Conservation (phyloP, 2,797 vertebrate genomes). For the Artibeus lituratus region DNA sequence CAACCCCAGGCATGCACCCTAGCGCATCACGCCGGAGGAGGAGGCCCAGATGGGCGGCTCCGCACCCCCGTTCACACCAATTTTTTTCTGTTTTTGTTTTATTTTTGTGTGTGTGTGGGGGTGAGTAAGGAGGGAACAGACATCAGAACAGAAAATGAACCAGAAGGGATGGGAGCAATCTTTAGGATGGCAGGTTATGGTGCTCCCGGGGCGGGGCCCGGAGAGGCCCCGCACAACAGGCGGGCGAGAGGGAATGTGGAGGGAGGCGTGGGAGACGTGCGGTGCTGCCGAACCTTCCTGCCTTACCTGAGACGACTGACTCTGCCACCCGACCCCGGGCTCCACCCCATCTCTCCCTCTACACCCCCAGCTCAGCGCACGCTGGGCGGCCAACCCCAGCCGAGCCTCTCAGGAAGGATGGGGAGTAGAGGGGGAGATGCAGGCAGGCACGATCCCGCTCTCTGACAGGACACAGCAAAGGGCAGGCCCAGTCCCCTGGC, state of each 20-base stretch:
- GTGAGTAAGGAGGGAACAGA: slow-evolving; percentile 63
- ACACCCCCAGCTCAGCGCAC: background rate
- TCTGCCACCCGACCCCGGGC: slow-evolving; percentile 26
- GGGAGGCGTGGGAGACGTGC: slow-evolving; percentile 47
- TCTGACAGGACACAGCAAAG: background rate
- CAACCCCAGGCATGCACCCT: slow-evolving; percentile 73
- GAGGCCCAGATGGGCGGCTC: slow-evolving; percentile 66
- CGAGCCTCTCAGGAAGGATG: background rate
- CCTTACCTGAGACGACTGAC: slow-evolving; percentile 72
- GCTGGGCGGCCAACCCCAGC: background rate
- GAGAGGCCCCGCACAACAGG: slow-evolving; percentile 37
- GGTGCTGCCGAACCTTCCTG: slow-evolving; percentile 60
- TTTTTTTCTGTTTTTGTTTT: slow-evolving; percentile 7
- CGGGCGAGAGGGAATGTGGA: background rate
- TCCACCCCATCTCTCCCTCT: slow-evolving; percentile 41
- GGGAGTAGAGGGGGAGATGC: slow-evolving; percentile 21
- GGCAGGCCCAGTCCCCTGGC: background rate
- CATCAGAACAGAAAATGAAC: slow-evolving; percentile 72
- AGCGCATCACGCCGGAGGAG: slow-evolving; percentile 57
- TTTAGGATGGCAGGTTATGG: slow-evolving; percentile 31
- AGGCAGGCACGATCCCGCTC: background rate
- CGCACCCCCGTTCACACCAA: slow-evolving; percentile 56
- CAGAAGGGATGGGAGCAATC: slow-evolving; percentile 61
- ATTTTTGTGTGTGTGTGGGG: background rate
- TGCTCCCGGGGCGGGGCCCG: slow-evolving; percentile 50